Conservation (phyloP, 2,113 vertebrate species). For the Leptodactylus fuscus region DNA sequence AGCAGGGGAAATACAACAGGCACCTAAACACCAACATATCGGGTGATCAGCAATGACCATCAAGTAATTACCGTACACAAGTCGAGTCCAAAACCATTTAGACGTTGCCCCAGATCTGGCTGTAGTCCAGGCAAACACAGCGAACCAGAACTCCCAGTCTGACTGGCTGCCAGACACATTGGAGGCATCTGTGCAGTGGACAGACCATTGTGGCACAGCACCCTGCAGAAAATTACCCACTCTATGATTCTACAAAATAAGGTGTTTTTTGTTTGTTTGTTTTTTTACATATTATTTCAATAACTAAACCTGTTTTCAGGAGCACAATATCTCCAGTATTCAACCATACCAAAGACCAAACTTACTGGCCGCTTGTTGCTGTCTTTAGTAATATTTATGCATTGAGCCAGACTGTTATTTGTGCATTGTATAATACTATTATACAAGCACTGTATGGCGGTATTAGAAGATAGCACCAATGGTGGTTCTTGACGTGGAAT, state of each 20-base stretch:
- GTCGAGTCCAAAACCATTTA: neutral
- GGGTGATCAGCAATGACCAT: neutral
- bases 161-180: constrained; percentile 40
- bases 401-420: neutral
- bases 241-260: neutral
- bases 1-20: neutral
- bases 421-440: neutral
- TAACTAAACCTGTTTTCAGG: neutral
- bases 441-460: neutral
- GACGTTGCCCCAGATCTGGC: neutral
- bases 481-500: no score
- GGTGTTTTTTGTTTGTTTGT: neutral
- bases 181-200: constrained; percentile 15
- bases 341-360: neutral
- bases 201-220: constrained; percentile 1
- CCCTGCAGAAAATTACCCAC: neutral
- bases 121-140: neutral
- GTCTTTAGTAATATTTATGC: neutral
- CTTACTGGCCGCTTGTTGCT: neutral
- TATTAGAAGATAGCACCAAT: neutral
- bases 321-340: neutral
- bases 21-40: neutral
- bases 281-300: neutral
- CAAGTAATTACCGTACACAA: constrained; percentile 10
- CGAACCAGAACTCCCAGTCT: constrained; percentile 25